These are phyloP conservation scores for Heterocephalus glaber DNA, from an alignment of 2,113 vertebrate genomes.

Conservation along the genomic window DNA sequence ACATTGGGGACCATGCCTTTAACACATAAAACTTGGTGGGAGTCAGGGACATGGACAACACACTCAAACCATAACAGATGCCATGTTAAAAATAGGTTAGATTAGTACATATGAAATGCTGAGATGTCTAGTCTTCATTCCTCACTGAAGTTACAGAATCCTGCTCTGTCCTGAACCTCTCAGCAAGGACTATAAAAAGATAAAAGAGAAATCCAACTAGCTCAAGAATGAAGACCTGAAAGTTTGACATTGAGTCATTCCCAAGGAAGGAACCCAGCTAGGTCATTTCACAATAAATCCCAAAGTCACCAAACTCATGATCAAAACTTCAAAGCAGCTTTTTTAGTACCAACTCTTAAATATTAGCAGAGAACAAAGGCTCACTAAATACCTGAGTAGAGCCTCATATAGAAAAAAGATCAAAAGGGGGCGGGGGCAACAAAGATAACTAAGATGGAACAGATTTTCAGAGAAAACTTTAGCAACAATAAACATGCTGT, in stretches of 20 bases:
- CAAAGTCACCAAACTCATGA: not conserved
- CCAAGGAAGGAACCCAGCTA: not conserved
- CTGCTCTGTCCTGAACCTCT: not conserved
- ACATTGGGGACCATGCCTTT: not conserved
- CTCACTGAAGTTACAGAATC: not conserved
- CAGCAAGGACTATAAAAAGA: not conserved
- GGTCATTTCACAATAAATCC: conserved; percentile 35
- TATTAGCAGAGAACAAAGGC: not conserved
- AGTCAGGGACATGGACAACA: not conserved
- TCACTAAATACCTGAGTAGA: conserved; percentile 9
- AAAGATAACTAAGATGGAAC: not conserved
- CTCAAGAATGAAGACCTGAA: not conserved
- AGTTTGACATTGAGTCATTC: not conserved
- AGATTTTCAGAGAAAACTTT: not conserved
- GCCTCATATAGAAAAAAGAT: not conserved
- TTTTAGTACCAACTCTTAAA: conserved; percentile 42
- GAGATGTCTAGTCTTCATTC: not conserved
- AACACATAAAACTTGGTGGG: not conserved
- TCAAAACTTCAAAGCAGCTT: not conserved
- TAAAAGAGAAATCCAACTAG: not conserved
- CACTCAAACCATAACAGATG: not conserved
- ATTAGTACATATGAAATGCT: not conserved
- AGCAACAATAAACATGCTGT: not conserved
- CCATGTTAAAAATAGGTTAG: not conserved
- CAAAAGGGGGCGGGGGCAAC: not conserved